phyloP scores from a whole-genome alignment of 2,113 vertebrate genomes.

The Orthonyx spaldingii region DNA sequence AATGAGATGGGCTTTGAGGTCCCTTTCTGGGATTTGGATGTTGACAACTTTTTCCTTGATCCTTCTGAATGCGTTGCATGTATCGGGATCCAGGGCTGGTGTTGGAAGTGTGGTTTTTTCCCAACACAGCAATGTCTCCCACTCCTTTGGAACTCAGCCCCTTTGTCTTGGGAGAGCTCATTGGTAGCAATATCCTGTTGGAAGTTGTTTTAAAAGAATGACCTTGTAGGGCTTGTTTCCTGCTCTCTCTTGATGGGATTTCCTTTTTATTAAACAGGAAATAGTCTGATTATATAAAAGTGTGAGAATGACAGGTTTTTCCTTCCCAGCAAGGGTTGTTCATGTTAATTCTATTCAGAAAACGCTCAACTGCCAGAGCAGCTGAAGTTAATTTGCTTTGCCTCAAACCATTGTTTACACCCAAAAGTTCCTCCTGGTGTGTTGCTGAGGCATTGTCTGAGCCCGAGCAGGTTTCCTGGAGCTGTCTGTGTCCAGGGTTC shows the following conservation, averaged over 20 bases:
- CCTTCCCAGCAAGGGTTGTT: constrained; percentile 35
- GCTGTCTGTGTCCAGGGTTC: not conserved
- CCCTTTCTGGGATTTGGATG: not conserved
- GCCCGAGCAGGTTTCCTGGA: not conserved
- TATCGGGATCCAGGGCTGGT: not conserved
- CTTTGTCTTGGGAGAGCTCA: constrained; percentile 37
- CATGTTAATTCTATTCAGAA: constrained; percentile 40
- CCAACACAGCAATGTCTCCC: not conserved
- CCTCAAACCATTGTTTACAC: constrained; percentile 32
- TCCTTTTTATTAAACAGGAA: constrained; percentile 65
- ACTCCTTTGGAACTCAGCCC: not conserved
- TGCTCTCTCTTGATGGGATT: constrained; percentile 52
- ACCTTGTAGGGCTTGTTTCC: constrained; percentile 51
- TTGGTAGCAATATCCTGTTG: constrained; percentile 64
- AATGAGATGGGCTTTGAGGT: not conserved
- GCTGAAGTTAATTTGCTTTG: constrained; percentile 45
- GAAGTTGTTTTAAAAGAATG: constrained; percentile 52
- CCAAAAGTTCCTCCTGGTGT: constrained; percentile 7
- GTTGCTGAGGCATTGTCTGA: not conserved
- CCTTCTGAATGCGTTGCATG: not conserved
- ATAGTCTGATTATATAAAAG: constrained; percentile 50
- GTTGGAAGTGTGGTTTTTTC: not conserved
- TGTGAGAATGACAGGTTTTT: constrained; percentile 62
- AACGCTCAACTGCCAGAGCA: not conserved
- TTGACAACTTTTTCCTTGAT: not conserved